Evolutionary conservation across 1,140 invertebrate species (phyloP), one percentile per base, ranked within the genome.

Genomic region (Galleria mellonella): DNA sequence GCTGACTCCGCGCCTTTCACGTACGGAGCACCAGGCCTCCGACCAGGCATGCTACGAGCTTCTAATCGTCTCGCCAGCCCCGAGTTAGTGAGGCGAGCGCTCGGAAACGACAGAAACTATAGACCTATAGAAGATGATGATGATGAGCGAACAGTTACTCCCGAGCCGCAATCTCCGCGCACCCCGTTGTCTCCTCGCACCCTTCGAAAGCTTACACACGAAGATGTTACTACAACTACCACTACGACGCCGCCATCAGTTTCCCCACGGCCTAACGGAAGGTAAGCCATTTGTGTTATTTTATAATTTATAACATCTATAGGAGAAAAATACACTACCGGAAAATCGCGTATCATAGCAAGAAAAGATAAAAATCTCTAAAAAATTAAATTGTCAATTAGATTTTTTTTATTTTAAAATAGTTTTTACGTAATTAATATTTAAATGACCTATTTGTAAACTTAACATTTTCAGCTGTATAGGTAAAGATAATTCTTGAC

Each of bases 1-100:
- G 89, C 92, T 39, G 92, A 94, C 72, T 93, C 92, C 54, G 89
- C 92, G 49, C 94, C 94, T 11, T 96, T 96, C 81, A 93, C 92
- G 9, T 96, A 96, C 88, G 91, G 92, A 15, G 87, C 88, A 12
- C 88, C 89, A 28, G 83, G 88, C 43, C 82, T 88, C 32, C 72
- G 74, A 29, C 87, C 88, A 51, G 88, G 89, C 55, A 89, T 89
- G 88, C 83, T 90, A 57, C 87, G 86, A 36, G 78, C 86, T 15
- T 83, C 87, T 50, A 87, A 89, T 67, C 90, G 91, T 53, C 88
- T 94, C 12, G 91, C 92, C 50, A 93, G 92, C 59, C 93, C 93
- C 9, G 91, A 92, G 51, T 78, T 94, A 55, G 92, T 94, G 48
- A 87, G 93, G 11, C 92, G 92, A 57, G 91, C 91, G 86, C 90